A percentile compares a stretch with the other conserved stretches of the same genome.
phyloP scores from a whole-genome alignment of 1,140 invertebrate species.

The Campoletis sonorensis region DNA sequence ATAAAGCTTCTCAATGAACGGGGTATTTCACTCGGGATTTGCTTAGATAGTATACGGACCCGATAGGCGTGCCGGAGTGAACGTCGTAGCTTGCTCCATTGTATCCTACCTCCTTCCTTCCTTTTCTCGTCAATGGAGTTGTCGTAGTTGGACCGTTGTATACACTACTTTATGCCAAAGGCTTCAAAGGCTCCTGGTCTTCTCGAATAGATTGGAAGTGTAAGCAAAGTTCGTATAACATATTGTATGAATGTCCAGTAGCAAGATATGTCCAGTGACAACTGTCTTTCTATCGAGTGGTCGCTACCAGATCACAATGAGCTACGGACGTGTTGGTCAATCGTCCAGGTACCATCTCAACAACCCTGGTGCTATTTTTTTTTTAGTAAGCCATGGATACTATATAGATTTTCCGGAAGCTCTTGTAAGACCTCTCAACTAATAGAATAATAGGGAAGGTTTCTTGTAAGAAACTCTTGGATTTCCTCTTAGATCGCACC shows the following conservation, averaged over 20 bases:
- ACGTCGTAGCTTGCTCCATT: slow-evolving; percentile 26
- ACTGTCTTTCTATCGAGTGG: slow-evolving; percentile 30
- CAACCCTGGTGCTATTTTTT: neutral
- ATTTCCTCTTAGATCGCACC: neutral
- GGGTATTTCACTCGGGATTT: slow-evolving; percentile 59
- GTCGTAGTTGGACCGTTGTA: neutral
- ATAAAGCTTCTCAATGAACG: slow-evolving; percentile 59
- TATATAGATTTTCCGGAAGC: slow-evolving; percentile 34
- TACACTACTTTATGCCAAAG: slow-evolving; percentile 29
- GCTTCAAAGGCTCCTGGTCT: slow-evolving; percentile 28
- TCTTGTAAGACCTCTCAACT: neutral
- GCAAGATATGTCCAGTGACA: slow-evolving; percentile 4
- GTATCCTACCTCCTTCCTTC: slow-evolving; percentile 20
- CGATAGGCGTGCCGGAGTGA: slow-evolving; percentile 52
- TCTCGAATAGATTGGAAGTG: slow-evolving; percentile 55
- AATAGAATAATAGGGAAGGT: slow-evolving; percentile 15
- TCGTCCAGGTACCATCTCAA: slow-evolving; percentile 3
- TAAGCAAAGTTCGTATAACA: slow-evolving; percentile 13
- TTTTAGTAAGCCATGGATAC: neutral
- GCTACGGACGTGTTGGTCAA: slow-evolving; percentile 2
- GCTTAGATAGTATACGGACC: slow-evolving; percentile 55
- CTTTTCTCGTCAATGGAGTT: slow-evolving; percentile 42
- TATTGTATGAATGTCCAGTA: slow-evolving; percentile 19
- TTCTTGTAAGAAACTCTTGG: slow-evolving; percentile 12
- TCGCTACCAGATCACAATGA: slow-evolving; percentile 15